Base-by-base conservation (phyloP, 2,113 vertebrate genomes). In the Salvelinus alpinus region DNA sequence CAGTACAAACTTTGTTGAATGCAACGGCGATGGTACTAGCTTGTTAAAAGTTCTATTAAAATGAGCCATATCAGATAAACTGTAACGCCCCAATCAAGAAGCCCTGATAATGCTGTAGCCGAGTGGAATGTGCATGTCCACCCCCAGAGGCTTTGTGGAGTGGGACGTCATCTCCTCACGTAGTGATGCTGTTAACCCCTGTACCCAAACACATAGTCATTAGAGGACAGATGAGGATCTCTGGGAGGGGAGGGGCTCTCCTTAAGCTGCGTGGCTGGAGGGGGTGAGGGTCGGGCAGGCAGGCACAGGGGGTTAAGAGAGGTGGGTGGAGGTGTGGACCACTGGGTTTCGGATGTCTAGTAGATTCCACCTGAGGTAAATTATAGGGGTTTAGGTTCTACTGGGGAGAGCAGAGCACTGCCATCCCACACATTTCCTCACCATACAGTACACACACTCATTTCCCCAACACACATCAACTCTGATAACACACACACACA, bases 221-320 rank as follows among this genome's bases (percentile, higher is more conserved):
- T 93, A 89, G 74, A 81, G 79, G 82, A 77, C 76, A 92, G 91
- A 93, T 94, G 92, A 94, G 88, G 83, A 92, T 92, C 89, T 89
- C 74, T 82, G 86, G 90, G 86, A 89, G 78, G 89, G 82, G 80
- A 87, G 29, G 71, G 78, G 77, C 80, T 84, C 82, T 87, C 76
- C 72, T 75, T 85, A 87, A 90, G 85, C 88, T 89, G 73, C 74
- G 83, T 79, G 88, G 86, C 90, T 91, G 80, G 83, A 91, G 91
- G 91, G 90, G 82, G 70, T 81, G 74, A 85, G 84, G 86, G n/a
- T n/a, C n/a, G n/a, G n/a, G n/a, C n/a, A n/a, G n/a, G n/a, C n/a
- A n/a, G n/a, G 78, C 80, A 83, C 80, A 74, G 77, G 47, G 47
- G 84, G 47, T 85, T 88, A 78, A 83, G 71, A 80, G 48, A 62